Percentiles rank a stretch among this genome's conserved stretches.
These are phyloP conservation scores for Mayetiola destructor DNA, from an alignment of 2,888 invertebrate species.

Conservation along the genomic window DNA sequence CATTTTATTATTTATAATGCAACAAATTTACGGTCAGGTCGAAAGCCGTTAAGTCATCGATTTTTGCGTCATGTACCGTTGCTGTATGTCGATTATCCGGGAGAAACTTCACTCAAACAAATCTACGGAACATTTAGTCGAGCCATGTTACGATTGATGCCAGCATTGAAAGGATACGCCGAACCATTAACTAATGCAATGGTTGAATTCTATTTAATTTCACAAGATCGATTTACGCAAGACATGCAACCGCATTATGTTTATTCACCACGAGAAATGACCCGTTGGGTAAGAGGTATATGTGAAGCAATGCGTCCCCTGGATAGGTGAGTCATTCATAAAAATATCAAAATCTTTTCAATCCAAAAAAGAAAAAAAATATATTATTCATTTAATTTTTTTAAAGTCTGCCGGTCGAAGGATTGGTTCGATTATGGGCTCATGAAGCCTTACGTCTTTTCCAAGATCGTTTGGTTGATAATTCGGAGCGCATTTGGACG, in stretches of 20 bases:
- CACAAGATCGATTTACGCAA: slow-evolving; percentile 96
- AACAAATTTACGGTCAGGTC: slow-evolving; percentile 57
- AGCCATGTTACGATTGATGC: slow-evolving; percentile 92
- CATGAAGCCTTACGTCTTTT: slow-evolving; percentile 96
- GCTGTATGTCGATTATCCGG: slow-evolving; percentile 98
- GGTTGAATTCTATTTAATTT: slow-evolving; percentile 94
- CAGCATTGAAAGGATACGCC: slow-evolving; percentile 79
- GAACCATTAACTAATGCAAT: slow-evolving; percentile 96
- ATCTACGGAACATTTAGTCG: slow-evolving; percentile 98
- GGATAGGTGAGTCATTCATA: too few species aligned
- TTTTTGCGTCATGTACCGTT: slow-evolving; percentile 92
- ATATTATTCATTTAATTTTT: too few species aligned
- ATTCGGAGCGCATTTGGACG: slow-evolving; percentile 91
- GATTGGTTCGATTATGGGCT: slow-evolving; percentile 95
- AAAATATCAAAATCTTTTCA: too few species aligned
- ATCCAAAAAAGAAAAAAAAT: too few species aligned
- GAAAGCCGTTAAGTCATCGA: slow-evolving; percentile 71
- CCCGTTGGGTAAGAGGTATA: slow-evolving; percentile 97
- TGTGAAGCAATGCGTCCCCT: slow-evolving; percentile 96
- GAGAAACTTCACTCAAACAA: slow-evolving; percentile 90
- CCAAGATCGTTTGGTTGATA: slow-evolving; percentile 90
- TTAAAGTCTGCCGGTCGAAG: slow-evolving; percentile 81
- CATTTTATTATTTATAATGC: not conserved
- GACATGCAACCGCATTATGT: slow-evolving; percentile 99
- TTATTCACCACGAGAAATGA: slow-evolving; percentile 98